phyloP scores from a whole-genome alignment of 1,140 invertebrate species.

The Lepeophtheirus salmonis region DNA sequence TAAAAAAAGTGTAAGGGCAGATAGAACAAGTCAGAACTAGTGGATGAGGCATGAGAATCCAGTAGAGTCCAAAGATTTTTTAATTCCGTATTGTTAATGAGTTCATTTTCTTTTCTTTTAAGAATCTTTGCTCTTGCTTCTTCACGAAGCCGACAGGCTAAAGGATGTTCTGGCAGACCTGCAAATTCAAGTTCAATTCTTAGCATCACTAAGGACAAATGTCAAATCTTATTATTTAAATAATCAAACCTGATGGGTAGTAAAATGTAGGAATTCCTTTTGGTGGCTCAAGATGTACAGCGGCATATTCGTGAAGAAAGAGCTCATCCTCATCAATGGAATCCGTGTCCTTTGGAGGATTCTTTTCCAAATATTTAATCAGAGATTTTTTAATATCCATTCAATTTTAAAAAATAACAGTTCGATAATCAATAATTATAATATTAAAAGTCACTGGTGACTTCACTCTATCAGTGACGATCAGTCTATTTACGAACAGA shows the following conservation, averaged over 20 bases:
- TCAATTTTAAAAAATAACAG: too few relatives aligned
- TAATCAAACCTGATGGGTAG: too few relatives aligned
- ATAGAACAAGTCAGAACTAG: constrained; percentile 28
- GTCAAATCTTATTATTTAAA: too few relatives aligned
- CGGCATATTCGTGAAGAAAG: constrained; percentile 13
- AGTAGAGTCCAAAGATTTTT: constrained; percentile 62
- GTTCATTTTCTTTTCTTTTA: constrained; percentile 55
- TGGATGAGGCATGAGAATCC: constrained; percentile 53
- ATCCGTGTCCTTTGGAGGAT: constrained; percentile 1
- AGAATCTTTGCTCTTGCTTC: constrained; percentile 66
- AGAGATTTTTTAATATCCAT: constrained; percentile 4
- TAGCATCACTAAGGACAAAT: too few relatives aligned
- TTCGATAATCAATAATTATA: too few relatives aligned
- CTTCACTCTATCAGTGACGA: too few relatives aligned
- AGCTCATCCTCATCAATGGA: constrained; percentile 9
- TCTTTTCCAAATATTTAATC: constrained; percentile 1
- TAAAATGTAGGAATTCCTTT: not conserved
- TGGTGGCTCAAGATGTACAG: not conserved
- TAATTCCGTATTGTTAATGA: constrained; percentile 67
- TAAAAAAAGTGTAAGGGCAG: not conserved
- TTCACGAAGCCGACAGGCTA: too few relatives aligned
- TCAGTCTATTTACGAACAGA: too few relatives aligned
- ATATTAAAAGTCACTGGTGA: too few relatives aligned
- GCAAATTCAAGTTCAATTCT: too few relatives aligned
- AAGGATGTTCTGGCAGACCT: too few relatives aligned